Percentiles rank a stretch among this genome's conserved stretches.
These are phyloP conservation scores for Falco cherrug DNA, from an alignment of 2,797 vertebrate species.

Conservation along the genomic window DNA sequence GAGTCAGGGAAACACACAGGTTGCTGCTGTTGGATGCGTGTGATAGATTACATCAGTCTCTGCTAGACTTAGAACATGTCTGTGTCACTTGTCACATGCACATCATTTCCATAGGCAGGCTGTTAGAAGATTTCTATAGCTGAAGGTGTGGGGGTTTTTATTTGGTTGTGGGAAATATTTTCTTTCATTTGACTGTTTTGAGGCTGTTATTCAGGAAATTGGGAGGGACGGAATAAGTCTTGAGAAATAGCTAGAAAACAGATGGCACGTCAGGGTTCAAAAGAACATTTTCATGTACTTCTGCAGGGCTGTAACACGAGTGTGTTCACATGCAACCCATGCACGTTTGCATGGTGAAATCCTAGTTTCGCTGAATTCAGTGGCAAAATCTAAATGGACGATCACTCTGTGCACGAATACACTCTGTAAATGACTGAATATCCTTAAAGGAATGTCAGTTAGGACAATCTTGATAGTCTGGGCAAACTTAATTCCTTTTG, in stretches of 20 bases:
- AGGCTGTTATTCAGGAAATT: background rate
- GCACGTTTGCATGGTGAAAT: background rate
- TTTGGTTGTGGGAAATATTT: background rate
- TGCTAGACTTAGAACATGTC: background rate
- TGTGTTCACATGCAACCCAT: background rate
- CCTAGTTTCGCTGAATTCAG: background rate
- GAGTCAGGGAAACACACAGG: background rate
- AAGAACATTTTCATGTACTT: background rate
- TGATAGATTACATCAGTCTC: background rate
- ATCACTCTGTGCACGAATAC: background rate
- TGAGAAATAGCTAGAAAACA: background rate
- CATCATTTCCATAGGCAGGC: background rate
- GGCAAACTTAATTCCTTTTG: background rate
- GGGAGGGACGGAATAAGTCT: background rate
- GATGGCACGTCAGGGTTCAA: background rate
- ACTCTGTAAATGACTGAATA: background rate
- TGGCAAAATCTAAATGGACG: background rate
- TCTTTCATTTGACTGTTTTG: background rate
- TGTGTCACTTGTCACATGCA: background rate
- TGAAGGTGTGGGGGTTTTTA: background rate
- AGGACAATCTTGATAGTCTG: background rate
- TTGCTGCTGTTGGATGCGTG: background rate
- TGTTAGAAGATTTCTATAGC: background rate
- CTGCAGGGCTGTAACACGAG: background rate
- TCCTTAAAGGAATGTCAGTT: background rate